Evolutionary conservation across 1,140 invertebrate genomes (phyloP).

Genomic region (Phortica variegata): DNA sequence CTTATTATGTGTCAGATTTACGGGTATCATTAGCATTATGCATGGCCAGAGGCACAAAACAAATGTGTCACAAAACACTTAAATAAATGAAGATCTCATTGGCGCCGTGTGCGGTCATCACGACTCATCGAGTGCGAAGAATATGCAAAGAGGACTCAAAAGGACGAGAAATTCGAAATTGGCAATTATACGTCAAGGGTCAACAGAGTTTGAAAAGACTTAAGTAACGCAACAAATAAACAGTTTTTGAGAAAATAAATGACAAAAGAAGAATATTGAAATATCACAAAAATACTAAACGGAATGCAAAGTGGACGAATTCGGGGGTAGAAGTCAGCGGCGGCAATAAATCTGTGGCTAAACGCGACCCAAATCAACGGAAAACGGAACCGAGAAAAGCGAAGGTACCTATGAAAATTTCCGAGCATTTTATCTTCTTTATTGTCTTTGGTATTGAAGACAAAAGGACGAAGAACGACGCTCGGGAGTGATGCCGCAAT

Average conservation of each 20-base stretch:
- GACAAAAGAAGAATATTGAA: constrained; percentile 36
- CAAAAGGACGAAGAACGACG: no score
- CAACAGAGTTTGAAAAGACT: constrained; percentile 23
- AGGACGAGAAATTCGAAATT: no score
- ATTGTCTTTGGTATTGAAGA: no score
- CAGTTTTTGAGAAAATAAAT: no score
- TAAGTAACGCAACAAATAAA: no score
- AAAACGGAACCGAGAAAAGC: constrained; percentile 29
- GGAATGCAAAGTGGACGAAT: not conserved
- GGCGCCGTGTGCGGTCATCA: constrained; percentile 24
- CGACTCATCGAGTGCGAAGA: no score
- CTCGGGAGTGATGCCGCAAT: constrained; percentile 7
- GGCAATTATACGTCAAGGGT: constrained; percentile 16
- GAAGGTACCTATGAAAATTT: constrained; percentile 23
- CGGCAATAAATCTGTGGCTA: constrained; percentile 47
- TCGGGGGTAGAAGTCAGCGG: constrained; percentile 25
- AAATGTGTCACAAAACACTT: not conserved
- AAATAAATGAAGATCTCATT: constrained; percentile 27
- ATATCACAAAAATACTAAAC: constrained; percentile 24
- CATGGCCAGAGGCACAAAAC: no score
- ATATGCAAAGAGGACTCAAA: constrained; percentile 22
- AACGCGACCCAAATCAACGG: constrained; percentile 35
- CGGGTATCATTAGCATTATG: no score
- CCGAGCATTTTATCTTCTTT: constrained; percentile 8
- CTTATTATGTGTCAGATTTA: constrained; percentile 5